Evolutionary conservation across 2,113 vertebrate species (phyloP).

Genomic region (Muntiacus muntjak): DNA sequence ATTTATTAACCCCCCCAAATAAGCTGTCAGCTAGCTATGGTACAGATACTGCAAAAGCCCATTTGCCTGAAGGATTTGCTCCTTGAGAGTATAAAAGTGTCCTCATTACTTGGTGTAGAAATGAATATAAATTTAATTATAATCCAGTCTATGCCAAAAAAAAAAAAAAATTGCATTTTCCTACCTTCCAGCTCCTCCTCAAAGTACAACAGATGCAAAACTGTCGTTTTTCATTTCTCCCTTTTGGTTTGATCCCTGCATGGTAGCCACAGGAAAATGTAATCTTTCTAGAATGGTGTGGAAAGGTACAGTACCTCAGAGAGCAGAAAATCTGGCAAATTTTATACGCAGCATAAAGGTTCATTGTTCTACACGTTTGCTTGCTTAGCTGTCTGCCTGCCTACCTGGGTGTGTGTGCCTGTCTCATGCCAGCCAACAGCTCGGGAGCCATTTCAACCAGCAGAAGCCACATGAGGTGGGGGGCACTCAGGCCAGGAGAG

Average conservation of each 20-base stretch:
- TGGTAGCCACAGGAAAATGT: neutral
- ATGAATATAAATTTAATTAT: neutral
- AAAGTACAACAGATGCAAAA: constrained; percentile 37
- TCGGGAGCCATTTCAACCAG: neutral
- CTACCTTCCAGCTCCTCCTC: neutral
- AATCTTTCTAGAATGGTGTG: neutral
- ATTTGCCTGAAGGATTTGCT: neutral
- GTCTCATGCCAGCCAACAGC: neutral
- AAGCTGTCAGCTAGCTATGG: neutral
- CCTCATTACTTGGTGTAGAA: neutral
- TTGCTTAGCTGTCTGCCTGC: neutral
- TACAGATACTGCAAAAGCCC: neutral
- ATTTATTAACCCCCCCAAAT: neutral
- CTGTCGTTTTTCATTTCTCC: neutral
- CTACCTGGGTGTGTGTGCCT: neutral
- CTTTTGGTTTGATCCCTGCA: neutral
- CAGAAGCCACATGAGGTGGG: neutral
- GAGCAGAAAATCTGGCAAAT: neutral
- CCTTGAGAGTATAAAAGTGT: neutral
- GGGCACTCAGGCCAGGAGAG: too few species aligned
- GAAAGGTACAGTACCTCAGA: neutral
- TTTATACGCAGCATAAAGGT: neutral
- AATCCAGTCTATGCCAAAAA: neutral
- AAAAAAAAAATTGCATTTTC: neutral
- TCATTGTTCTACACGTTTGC: neutral